These are phyloP conservation scores for Kradibia gibbosae DNA, from an alignment of 1,140 invertebrate genomes.

Conservation along the genomic window DNA sequence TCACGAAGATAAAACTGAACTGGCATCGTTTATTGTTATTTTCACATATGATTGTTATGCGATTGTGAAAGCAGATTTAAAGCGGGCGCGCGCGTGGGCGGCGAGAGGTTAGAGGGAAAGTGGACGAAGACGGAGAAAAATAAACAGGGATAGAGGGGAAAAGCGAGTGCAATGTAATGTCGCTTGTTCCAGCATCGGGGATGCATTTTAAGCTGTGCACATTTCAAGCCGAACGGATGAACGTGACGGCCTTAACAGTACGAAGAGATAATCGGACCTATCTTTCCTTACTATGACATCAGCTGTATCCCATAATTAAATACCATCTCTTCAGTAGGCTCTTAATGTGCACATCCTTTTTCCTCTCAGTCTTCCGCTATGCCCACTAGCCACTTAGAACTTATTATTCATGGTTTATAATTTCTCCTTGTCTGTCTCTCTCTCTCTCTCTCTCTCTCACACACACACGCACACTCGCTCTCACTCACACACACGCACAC, in stretches of 20 bases:
- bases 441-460: background rate
- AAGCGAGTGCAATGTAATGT: constrained; percentile 45
- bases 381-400: too few species aligned
- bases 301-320: too few species aligned
- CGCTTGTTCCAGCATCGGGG: constrained; percentile 31
- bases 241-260: too few species aligned
- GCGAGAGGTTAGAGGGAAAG: constrained; percentile 22
- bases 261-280: too few species aligned
- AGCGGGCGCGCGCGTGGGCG: background rate
- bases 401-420: background rate
- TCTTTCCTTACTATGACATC: too few species aligned
- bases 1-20: constrained; percentile 54
- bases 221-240: too few species aligned
- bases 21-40: constrained; percentile 61
- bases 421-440: background rate
- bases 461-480: too few species aligned
- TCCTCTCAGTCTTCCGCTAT: too few species aligned
- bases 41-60: constrained; percentile 56
- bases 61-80: constrained; percentile 50
- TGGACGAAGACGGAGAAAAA: constrained; percentile 32
- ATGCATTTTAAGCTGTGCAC: background rate
- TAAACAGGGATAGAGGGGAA: constrained; percentile 42
- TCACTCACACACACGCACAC: too few species aligned
- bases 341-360: too few species aligned
- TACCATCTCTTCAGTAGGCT: too few species aligned